phyloP scores from a whole-genome alignment of 1,140 invertebrate species.

The Orchestia grillus region DNA sequence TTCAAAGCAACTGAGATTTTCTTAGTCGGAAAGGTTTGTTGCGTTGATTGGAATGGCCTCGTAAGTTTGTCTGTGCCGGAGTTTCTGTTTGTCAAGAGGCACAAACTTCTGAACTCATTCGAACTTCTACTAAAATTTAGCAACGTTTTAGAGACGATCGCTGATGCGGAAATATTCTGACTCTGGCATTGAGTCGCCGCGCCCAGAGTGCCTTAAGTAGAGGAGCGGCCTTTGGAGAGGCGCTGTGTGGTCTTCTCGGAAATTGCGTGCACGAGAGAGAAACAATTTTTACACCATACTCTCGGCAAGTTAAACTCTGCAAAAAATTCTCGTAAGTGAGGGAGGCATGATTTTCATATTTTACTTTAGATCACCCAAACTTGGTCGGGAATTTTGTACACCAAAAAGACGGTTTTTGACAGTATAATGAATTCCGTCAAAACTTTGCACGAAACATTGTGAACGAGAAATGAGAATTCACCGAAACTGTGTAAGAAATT shows the following conservation, averaged over 20 bases:
- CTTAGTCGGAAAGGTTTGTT: neutral
- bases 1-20: neutral
- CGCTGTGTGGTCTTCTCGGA: neutral
- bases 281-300: neutral
- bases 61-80: neutral
- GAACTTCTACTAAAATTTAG: neutral
- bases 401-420: no score
- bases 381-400: neutral
- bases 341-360: no score
- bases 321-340: no score
- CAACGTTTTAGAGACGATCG: neutral
- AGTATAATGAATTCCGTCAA: no score
- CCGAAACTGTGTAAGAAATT: no score
- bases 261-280: neutral
- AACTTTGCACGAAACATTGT: no score
- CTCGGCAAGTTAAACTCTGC: neutral
- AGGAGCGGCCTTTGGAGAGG: neutral
- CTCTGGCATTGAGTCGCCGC: neutral
- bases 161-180: neutral
- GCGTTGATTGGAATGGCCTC: slow-evolving; percentile 5
- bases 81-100: neutral
- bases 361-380: neutral
- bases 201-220: neutral
- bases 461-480: no score
- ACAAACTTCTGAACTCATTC: neutral